These are phyloP conservation scores for Megalurothrips usitatus DNA, from an alignment of 2,888 invertebrate genomes.

Conservation along the genomic window DNA sequence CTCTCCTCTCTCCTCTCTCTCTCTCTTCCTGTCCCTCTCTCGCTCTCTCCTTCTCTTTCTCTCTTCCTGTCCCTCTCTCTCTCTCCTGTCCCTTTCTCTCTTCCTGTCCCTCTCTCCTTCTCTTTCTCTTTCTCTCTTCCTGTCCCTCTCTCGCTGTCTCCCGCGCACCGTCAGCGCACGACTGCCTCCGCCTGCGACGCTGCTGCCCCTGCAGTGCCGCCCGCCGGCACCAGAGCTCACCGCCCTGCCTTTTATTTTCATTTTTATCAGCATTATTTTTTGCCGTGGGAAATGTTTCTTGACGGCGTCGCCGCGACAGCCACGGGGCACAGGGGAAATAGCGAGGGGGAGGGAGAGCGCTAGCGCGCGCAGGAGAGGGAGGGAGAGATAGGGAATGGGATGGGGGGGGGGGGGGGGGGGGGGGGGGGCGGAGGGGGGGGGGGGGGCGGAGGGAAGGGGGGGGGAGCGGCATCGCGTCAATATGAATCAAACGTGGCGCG, in stretches of 20 bases:
- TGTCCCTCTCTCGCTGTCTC: conserved; percentile 20
- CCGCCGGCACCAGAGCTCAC: too few relatives aligned
- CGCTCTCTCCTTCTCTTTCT: conserved; percentile 26
- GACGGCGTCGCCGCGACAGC: too few relatives aligned
- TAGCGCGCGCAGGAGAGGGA: neutral
- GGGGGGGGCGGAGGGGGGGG: neutral
- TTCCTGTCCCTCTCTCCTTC: conserved; percentile 27
- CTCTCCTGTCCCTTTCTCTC: conserved; percentile 31
- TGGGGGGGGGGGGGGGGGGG: neutral
- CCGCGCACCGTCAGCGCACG: too few relatives aligned
- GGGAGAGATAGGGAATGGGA: neutral
- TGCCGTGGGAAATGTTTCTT: too few relatives aligned
- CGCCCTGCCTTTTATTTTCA: too few relatives aligned
- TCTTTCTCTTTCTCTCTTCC: conserved; percentile 29
- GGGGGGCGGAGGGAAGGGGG: conserved; percentile 1
- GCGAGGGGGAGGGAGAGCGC: conserved; percentile 23
- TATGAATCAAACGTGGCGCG: neutral
- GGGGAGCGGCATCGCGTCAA: neutral
- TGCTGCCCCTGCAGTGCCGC: too few relatives aligned
- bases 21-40: too few relatives aligned
- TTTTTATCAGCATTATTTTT: too few relatives aligned
- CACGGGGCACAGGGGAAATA: neutral
- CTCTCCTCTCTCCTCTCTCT: too few relatives aligned
- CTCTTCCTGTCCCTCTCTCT: conserved; percentile 20
- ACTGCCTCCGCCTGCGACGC: too few relatives aligned